Conservation (phyloP, 23 tunicate genomes). For the Aplidium turbinatum region DNA sequence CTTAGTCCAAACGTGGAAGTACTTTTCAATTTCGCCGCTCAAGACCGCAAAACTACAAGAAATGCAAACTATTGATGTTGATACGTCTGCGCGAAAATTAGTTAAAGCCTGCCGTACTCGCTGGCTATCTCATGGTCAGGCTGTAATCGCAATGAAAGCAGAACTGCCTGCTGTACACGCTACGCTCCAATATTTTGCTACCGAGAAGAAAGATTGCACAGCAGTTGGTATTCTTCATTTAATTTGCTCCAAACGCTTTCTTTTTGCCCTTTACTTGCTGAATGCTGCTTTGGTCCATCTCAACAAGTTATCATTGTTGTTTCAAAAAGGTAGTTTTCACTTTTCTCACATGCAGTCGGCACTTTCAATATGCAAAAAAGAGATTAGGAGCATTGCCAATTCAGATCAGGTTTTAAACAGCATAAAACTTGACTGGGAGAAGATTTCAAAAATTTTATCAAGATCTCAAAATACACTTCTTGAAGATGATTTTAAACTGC, state of each 20-base stretch:
- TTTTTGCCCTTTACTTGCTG: conserved; percentile 16
- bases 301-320: conserved; percentile 15
- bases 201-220: conserved; percentile 26
- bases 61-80: conserved; percentile 29
- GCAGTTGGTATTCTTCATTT: conserved; percentile 32
- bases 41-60: conserved; percentile 18
- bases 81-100: conserved; percentile 20
- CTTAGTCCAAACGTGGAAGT: conserved; percentile 1
- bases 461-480: conserved; percentile 23
- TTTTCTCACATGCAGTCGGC: conserved; percentile 25
- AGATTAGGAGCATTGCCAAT: conserved; percentile 21
- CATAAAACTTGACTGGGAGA: conserved; percentile 19
- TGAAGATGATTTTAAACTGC: conserved; percentile 25
- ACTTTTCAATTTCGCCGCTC: conserved; percentile 5
- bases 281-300: conserved; percentile 19
- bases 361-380: conserved; percentile 13
- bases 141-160: conserved; percentile 13
- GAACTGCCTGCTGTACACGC: conserved; percentile 20
- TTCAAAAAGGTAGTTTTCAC: conserved; percentile 14
- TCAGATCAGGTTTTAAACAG: conserved; percentile 15
- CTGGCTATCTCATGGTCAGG: conserved; percentile 30
- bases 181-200: conserved; percentile 26
- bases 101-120: conserved; percentile 18
- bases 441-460: conserved; percentile 13
- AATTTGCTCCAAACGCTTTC: conserved; percentile 27